A percentile compares a stretch with the other conserved stretches of the same genome.
These are phyloP conservation scores for Pteromalus puparum DNA, from an alignment of 1,140 invertebrate species.

Conservation along the genomic window DNA sequence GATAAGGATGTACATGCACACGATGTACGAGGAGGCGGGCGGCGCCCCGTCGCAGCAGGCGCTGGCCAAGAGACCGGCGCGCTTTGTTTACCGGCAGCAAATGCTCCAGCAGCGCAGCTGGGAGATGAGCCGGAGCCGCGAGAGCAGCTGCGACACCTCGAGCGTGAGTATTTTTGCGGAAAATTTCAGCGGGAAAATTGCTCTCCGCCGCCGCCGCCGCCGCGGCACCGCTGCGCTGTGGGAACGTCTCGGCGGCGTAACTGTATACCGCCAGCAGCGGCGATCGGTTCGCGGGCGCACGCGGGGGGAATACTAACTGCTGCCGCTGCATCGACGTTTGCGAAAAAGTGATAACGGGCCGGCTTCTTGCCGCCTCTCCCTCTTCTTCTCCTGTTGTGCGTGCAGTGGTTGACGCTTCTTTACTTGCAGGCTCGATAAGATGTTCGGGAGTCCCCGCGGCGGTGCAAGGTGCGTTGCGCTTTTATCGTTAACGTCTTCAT, in stretches of 20 bases:
- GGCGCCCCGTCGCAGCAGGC: neutral
- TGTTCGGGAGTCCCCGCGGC: too few relatives aligned
- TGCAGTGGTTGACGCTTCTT: too few relatives aligned
- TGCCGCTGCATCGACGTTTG: slow-evolving; percentile 1
- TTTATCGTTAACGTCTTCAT: too few relatives aligned
- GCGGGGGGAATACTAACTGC: neutral
- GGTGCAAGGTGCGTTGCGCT: too few relatives aligned
- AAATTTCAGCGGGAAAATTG: neutral
- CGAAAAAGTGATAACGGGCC: slow-evolving; percentile 30
- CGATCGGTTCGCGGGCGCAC: neutral
- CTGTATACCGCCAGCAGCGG: neutral
- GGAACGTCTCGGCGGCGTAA: neutral
- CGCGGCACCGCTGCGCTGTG: neutral
- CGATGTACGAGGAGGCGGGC: slow-evolving; percentile 43
- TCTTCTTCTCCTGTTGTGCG: neutral
- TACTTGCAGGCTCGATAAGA: too few relatives aligned
- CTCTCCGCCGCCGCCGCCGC: too few relatives aligned
- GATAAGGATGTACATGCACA: neutral
- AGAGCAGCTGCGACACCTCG: slow-evolving; percentile 30
- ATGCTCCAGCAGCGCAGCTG: slow-evolving; percentile 22
- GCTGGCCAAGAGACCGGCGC: neutral
- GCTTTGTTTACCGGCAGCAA: slow-evolving; percentile 32
- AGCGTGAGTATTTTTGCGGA: slow-evolving; percentile 22
- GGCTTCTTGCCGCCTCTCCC: too few relatives aligned
- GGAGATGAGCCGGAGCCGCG: slow-evolving; percentile 48